Evolutionary conservation across 2,888 invertebrate species (phyloP).

Genomic region (Lepidonotus clava): DNA sequence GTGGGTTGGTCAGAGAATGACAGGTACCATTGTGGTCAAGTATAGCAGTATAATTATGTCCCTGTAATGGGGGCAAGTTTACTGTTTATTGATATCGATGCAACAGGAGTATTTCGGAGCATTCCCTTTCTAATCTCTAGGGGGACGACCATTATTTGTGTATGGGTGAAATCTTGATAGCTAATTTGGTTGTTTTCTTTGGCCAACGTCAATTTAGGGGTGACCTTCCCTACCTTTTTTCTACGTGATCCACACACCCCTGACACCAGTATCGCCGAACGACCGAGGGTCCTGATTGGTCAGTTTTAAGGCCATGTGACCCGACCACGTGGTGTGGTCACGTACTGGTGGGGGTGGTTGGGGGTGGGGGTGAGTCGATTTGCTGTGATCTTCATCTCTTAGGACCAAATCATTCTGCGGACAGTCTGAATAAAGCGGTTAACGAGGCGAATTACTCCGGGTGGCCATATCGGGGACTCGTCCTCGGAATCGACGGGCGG

Average conservation of each 20-base stretch:
- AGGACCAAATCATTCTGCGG: not conserved
- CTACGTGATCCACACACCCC: not conserved
- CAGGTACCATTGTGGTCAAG: too few relatives aligned
- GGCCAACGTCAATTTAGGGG: not conserved
- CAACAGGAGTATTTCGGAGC: too few relatives aligned
- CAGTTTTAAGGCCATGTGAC: not conserved
- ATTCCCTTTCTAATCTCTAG: too few relatives aligned
- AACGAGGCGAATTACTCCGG: not conserved
- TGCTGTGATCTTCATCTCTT: not conserved
- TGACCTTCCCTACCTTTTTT: not conserved
- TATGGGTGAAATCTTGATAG: not conserved
- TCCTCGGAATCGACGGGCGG: not conserved
- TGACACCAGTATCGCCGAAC: not conserved
- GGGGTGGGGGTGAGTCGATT: not conserved
- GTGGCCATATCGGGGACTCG: not conserved
- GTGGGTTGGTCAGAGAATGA: too few relatives aligned
- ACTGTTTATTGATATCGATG: too few relatives aligned
- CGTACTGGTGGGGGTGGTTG: not conserved
- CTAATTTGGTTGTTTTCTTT: not conserved
- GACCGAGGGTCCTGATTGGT: not conserved
- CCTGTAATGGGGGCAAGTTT: too few relatives aligned
- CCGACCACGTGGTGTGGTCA: not conserved
- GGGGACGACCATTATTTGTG: not conserved
- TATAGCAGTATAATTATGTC: too few relatives aligned
- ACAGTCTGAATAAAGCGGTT: not conserved